Percentiles rank a stretch among this genome's conserved stretches.
These are phyloP conservation scores for Acanthosepion lycidas DNA, from an alignment of 2,888 invertebrate species.

Conservation along the genomic window DNA sequence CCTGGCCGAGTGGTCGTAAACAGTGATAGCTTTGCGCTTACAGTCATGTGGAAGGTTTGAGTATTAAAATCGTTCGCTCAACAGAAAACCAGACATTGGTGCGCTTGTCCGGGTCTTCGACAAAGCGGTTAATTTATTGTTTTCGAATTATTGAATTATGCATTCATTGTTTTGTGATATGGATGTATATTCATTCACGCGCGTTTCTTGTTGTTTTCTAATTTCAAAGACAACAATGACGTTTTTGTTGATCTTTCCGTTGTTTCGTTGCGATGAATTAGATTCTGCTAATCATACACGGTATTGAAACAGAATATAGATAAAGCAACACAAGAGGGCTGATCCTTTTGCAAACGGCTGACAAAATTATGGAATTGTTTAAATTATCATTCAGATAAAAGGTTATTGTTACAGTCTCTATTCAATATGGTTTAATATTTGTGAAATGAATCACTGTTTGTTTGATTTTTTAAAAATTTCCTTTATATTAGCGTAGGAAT, in stretches of 20 bases:
- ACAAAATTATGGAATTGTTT: background rate
- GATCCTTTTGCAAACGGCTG: background rate
- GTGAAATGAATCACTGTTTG: background rate
- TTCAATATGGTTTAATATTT: slow-evolving; percentile 22
- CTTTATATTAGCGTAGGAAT: background rate
- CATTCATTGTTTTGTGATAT: background rate
- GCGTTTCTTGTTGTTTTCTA: background rate
- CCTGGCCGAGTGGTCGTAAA: no score
- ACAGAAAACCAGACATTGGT: background rate
- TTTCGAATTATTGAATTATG: background rate
- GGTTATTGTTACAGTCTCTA: background rate
- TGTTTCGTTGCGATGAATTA: background rate
- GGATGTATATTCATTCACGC: slow-evolving; percentile 18
- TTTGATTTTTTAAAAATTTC: background rate
- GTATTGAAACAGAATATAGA: slow-evolving; percentile 1
- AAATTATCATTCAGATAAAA: slow-evolving; percentile 12
- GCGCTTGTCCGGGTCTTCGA: background rate
- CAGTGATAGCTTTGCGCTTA: no score
- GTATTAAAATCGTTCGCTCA: no score
- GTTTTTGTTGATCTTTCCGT: slow-evolving; percentile 33
- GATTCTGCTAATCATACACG: background rate
- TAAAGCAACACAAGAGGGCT: background rate
- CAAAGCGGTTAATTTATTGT: background rate
- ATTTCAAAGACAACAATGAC: slow-evolving; percentile 22
- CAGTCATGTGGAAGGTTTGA: no score